A percentile compares a stretch with the other conserved stretches of the same genome.
Evolutionary conservation across 2,797 vertebrate genomes (phyloP).

Genomic region (Aratinga solstitialis): DNA sequence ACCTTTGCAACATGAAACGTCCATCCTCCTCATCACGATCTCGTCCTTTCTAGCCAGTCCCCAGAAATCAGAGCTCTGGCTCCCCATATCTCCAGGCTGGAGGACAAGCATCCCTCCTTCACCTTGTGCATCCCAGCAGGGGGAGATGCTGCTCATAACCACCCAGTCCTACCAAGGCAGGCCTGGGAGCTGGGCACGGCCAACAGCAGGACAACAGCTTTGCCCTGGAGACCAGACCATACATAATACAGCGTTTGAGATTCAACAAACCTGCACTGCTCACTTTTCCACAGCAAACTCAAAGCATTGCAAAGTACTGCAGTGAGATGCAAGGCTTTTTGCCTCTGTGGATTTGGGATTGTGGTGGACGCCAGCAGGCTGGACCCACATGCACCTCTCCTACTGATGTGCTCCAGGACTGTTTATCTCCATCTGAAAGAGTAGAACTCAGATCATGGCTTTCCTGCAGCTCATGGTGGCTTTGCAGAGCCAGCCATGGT

Average conservation of each 20-base stretch:
- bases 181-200: background rate
- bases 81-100: background rate
- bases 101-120: background rate
- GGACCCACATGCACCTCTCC: fast-evolving
- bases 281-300: background rate
- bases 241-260: background rate
- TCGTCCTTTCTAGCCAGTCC: background rate
- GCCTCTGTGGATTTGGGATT: background rate
- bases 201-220: background rate
- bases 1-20: background rate
- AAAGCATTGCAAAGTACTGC: background rate
- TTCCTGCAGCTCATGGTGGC: background rate
- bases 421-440: background rate
- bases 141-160: background rate
- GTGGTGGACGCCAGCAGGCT: background rate
- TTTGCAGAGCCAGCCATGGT: background rate
- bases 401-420: background rate
- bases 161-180: background rate
- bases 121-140: fast-evolving
- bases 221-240: background rate
- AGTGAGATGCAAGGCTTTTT: background rate
- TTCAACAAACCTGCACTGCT: background rate
- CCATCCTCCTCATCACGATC: background rate
- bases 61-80: background rate
- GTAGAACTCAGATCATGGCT: background rate